Base-by-base conservation (phyloP, 1,140 invertebrate species). In the Drosophila ironensis region DNA sequence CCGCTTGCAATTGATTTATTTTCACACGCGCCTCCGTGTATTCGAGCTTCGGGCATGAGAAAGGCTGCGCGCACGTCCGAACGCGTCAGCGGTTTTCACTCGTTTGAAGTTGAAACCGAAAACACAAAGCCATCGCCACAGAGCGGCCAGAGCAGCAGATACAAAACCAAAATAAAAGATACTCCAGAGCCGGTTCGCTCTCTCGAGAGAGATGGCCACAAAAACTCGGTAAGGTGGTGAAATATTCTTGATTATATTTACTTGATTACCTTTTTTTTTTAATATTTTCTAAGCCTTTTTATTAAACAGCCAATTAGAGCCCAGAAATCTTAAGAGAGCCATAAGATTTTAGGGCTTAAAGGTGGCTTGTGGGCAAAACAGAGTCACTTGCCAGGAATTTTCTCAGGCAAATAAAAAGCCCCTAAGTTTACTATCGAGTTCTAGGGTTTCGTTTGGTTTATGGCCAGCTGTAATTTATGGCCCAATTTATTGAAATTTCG, bases 81-180 rank as follows among this genome's bases (percentile, higher is more conserved):
- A 84, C 78, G 78, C 78, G 72, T 56, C 78, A 48, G 64, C 51
- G 78, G 69, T 73, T 84, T 50, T 64, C 50, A 73, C 57, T 72
- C 77, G 78, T 70, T 84, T 82, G 78, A 82, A 81, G 66, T 81
- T 61, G 42, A n/a, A n/a, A n/a, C n/a, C n/a, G n/a, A n/a, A n/a
- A n/a, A n/a, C n/a, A n/a, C n/a, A n/a, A n/a, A n/a, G n/a, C n/a
- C n/a, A n/a, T n/a, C n/a, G n/a, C n/a, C n/a, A n/a, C n/a, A n/a
- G n/a, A n/a, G n/a, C n/a, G n/a, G n/a, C n/a, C n/a, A 54, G 17
- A 47, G 25, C 16, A 22, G 20, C 20, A 22, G 5, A 22, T 22
- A 22, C 20, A 24, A 28, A 9, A n/a, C n/a, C n/a, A n/a, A n/a
- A n/a, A n/a, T n/a, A n/a, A n/a, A 25, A 24, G 24, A 42, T 30